A percentile compares a stretch with the other conserved stretches of the same genome.
Evolutionary conservation across 1,140 invertebrate species (phyloP).

Genomic region (Diorhabda sublineata): DNA sequence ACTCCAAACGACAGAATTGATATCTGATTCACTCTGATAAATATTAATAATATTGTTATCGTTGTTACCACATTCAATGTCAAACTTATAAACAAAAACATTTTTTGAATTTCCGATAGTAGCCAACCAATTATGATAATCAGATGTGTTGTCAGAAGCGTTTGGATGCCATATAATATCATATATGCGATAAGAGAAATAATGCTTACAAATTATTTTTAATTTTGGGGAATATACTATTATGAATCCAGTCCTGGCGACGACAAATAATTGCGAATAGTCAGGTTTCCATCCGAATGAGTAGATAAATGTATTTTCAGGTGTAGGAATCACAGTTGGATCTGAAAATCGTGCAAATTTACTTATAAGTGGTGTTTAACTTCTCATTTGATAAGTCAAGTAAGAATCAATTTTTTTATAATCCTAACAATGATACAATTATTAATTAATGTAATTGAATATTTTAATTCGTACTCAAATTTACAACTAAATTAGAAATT

Average conservation of each 20-base stretch:
- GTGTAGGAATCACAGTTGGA: background rate
- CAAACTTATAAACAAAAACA: constrained; percentile 49
- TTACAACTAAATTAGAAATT: no score
- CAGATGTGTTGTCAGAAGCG: constrained; percentile 51
- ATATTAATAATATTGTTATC: constrained; percentile 49
- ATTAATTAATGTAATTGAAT: no score
- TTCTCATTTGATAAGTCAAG: no score
- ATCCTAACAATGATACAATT: no score
- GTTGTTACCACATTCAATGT: constrained; percentile 24
- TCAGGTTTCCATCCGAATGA: constrained; percentile 63
- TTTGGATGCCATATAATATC: constrained; percentile 67
- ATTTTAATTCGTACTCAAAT: no score
- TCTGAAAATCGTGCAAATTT: no score
- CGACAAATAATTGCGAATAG: constrained; percentile 55
- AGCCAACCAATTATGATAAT: constrained; percentile 60
- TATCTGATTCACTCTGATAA: constrained; percentile 56
- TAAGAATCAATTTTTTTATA: no score
- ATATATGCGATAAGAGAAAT: constrained; percentile 55
- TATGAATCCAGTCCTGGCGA: constrained; percentile 19
- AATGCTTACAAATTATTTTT: constrained; percentile 42
- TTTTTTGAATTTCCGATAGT: constrained; percentile 53
- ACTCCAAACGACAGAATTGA: constrained; percentile 65
- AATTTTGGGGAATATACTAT: constrained; percentile 33
- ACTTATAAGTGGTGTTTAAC: no score
- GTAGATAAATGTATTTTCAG: constrained; percentile 45